Percentiles rank a stretch among this genome's conserved stretches.
phyloP scores from a whole-genome alignment of 2,797 vertebrate species.

The Martes flavigula region DNA sequence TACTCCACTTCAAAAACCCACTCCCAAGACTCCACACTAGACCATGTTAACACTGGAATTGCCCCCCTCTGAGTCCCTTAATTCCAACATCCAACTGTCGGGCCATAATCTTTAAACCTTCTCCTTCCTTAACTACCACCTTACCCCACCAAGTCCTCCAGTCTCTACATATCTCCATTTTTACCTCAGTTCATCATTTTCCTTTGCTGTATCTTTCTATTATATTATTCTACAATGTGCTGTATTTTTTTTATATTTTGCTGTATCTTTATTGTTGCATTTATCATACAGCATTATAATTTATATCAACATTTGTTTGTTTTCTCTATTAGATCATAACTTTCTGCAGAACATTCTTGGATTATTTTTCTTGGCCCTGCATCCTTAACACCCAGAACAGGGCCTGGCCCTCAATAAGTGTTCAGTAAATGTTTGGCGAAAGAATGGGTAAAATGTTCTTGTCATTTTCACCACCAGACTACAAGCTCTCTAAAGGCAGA shows the following conservation, averaged over 20 bases:
- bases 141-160: not conserved
- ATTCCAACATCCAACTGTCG: not conserved
- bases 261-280: not conserved
- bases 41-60: not conserved
- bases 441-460: not conserved
- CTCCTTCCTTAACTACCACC: not conserved
- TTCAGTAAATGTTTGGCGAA: not conserved
- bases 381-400: not conserved
- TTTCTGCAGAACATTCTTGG: not conserved
- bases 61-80: not conserved
- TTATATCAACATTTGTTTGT: not conserved
- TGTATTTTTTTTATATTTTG: not conserved
- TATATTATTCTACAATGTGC: not conserved
- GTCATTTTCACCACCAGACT: not conserved
- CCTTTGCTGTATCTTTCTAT: not conserved
- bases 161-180: not conserved
- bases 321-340: conserved; percentile 23
- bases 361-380: not conserved
- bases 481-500: not conserved
- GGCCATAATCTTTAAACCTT: not conserved
- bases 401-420: not conserved
- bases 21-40: not conserved
- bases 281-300: not conserved
- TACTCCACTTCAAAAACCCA: not conserved
- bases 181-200: conserved; percentile 14